Percentiles rank a stretch among this genome's conserved stretches.
These are phyloP conservation scores for Actinernus sp. DNA, from an alignment of 92 coral and sea anemone species.

Conservation along the genomic window DNA sequence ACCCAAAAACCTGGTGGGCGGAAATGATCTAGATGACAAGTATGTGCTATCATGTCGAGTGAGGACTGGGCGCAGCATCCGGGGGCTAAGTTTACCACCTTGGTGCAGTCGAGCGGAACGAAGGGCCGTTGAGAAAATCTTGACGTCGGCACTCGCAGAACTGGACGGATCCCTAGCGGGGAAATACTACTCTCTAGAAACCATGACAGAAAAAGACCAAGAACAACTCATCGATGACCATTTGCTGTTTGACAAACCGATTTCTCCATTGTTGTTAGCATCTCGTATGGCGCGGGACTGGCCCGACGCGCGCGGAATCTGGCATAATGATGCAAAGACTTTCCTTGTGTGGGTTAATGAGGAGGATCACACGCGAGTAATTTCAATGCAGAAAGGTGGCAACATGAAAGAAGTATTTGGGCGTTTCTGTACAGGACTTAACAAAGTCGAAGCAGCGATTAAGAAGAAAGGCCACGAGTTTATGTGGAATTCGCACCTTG, in stretches of 20 bases:
- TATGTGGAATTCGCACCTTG: slow-evolving; percentile 95
- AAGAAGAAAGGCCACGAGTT: slow-evolving; percentile 73
- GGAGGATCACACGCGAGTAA: too few species aligned
- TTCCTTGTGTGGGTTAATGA: too few species aligned
- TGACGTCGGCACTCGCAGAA: slow-evolving; percentile 68
- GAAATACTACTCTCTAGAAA: slow-evolving; percentile 81
- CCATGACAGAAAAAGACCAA: slow-evolving; percentile 86
- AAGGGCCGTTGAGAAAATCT: slow-evolving; percentile 80
- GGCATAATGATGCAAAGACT: too few species aligned
- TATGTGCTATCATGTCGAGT: too few species aligned
- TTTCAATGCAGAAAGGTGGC: too few species aligned
- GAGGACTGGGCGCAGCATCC: too few species aligned
- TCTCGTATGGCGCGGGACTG: too few species aligned
- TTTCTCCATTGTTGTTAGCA: slow-evolving; percentile 85
- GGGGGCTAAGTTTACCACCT: slow-evolving; percentile 81
- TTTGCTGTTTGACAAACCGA: slow-evolving; percentile 95
- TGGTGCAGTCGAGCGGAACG: slow-evolving; percentile 96
- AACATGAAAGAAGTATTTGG: too few species aligned
- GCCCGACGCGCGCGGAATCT: too few species aligned
- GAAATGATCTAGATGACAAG: slow-evolving; percentile 80
- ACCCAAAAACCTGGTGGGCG: slow-evolving; percentile 79
- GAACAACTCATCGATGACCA: too few species aligned
- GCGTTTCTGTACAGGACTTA: slow-evolving; percentile 87
- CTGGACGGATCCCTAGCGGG: slow-evolving; percentile 87
- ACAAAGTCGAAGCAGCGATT: slow-evolving; percentile 83